Conservation (phyloP, 1,140 invertebrate species). For the Glomeris maerens region DNA sequence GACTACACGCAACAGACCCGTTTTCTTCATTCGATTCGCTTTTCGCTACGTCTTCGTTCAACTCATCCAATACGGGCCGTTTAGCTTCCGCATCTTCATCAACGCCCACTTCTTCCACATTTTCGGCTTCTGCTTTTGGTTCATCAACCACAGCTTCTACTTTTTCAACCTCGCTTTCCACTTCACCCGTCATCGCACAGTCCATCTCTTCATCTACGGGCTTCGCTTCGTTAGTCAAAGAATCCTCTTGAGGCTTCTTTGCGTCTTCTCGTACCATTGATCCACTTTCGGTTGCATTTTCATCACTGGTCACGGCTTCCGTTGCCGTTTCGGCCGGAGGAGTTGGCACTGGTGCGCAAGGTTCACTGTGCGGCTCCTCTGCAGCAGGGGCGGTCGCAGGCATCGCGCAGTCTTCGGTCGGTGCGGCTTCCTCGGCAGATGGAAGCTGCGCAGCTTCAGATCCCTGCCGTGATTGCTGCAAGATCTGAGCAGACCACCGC, state of each 20-base stretch:
- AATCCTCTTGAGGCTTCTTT: no score
- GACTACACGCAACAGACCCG: background rate
- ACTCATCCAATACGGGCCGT: no score
- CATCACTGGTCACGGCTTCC: no score
- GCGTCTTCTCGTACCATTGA: no score
- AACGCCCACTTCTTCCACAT: constrained; percentile 7
- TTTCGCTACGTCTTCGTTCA: no score
- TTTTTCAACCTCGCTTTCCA: constrained; percentile 22
- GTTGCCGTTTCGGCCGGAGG: no score
- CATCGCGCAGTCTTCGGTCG: constrained; percentile 11
- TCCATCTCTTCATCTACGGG: no score
- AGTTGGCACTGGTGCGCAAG: no score
- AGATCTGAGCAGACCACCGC: constrained; percentile 44
- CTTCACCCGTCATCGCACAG: background rate
- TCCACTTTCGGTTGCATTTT: no score
- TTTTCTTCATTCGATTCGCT: background rate
- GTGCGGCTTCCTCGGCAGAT: constrained; percentile 14
- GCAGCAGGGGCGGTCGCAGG: background rate
- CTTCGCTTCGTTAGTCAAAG: no score
- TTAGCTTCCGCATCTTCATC: background rate
- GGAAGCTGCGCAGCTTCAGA: background rate
- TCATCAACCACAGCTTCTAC: constrained; percentile 17
- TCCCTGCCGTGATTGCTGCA: background rate
- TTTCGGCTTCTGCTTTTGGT: background rate
- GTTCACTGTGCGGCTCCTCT: constrained; percentile 15